Evolutionary conservation across 1,140 invertebrate species (phyloP).

Genomic region (Lepidurus packardi): DNA sequence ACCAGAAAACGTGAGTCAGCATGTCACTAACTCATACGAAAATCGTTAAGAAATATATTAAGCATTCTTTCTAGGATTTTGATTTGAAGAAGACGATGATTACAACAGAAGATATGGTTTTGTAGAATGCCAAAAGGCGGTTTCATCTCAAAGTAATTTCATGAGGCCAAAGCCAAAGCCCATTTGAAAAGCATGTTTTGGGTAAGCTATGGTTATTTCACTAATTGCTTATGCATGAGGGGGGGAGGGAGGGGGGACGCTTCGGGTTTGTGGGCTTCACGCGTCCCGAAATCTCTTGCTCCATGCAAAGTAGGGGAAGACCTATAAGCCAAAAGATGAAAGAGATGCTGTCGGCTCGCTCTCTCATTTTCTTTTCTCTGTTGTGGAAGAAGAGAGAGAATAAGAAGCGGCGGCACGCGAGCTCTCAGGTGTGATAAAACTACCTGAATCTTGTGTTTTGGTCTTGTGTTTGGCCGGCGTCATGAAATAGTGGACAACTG

Average conservation of each 20-base stretch:
- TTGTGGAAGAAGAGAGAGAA: too few relatives aligned
- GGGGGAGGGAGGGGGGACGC: not conserved
- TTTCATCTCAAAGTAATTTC: slow-evolving; percentile 16
- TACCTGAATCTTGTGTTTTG: not conserved
- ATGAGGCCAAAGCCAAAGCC: not conserved
- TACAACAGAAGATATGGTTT: not conserved
- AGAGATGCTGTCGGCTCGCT: slow-evolving; percentile 3
- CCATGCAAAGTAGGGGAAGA: slow-evolving; percentile 14
- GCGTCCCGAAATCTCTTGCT: slow-evolving; percentile 1
- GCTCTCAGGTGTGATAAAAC: slow-evolving; percentile 16
- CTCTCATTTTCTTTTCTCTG: too few relatives aligned
- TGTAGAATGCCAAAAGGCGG: not conserved
- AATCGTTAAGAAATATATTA: not conserved
- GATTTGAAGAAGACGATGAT: not conserved
- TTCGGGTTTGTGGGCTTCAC: not conserved
- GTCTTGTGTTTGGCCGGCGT: slow-evolving; percentile 1
- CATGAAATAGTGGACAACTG: not conserved
- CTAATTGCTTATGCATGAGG: slow-evolving; percentile 12
- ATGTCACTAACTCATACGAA: too few relatives aligned
- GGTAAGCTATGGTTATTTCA: slow-evolving; percentile 19
- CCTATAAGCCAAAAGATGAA: not conserved
- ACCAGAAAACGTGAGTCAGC: too few relatives aligned
- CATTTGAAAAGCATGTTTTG: slow-evolving; percentile 1
- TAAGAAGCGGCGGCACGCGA: slow-evolving; percentile 6
- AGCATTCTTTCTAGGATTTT: not conserved